phyloP scores from a whole-genome alignment of 2,888 invertebrate genomes.

The Lumbricus terrestris region DNA sequence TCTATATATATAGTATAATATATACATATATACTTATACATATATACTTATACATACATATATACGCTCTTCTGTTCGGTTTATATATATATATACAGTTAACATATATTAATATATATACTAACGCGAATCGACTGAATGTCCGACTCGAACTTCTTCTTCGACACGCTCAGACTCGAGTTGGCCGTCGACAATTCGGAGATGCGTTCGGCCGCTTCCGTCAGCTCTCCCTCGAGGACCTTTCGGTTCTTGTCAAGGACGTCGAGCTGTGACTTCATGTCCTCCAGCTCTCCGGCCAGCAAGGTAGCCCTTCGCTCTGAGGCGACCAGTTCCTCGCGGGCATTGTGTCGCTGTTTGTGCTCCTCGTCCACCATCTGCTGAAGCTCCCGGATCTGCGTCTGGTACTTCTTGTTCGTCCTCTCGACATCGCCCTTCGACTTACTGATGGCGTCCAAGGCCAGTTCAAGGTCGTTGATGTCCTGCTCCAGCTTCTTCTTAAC shows the following conservation, averaged over 20 bases:
- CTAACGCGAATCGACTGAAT: slow-evolving; percentile 77
- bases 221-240: slow-evolving; percentile 94
- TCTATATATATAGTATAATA: no score
- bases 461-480: slow-evolving; percentile 98
- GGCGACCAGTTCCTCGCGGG: slow-evolving; percentile 78
- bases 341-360: slow-evolving; percentile 86
- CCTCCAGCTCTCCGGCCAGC: slow-evolving; percentile 95
- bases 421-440: slow-evolving; percentile 97
- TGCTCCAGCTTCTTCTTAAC: slow-evolving; percentile 99
- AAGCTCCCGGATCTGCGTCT: slow-evolving; percentile 67
- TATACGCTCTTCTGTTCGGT: no score
- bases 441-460: slow-evolving; percentile 97
- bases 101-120: neutral
- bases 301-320: slow-evolving; percentile 83
- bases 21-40: no score
- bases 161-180: slow-evolving; percentile 89
- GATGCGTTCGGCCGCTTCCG: slow-evolving; percentile 95
- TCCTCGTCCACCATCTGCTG: slow-evolving; percentile 96
- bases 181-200: slow-evolving; percentile 93
- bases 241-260: slow-evolving; percentile 91
- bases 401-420: slow-evolving; percentile 99
- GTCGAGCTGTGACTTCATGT: slow-evolving; percentile 91
- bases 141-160: slow-evolving; percentile 99
- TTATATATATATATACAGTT: no score
- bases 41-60: no score